phyloP scores from a whole-genome alignment of 2,888 invertebrate genomes.

The Epinotia ramella region DNA sequence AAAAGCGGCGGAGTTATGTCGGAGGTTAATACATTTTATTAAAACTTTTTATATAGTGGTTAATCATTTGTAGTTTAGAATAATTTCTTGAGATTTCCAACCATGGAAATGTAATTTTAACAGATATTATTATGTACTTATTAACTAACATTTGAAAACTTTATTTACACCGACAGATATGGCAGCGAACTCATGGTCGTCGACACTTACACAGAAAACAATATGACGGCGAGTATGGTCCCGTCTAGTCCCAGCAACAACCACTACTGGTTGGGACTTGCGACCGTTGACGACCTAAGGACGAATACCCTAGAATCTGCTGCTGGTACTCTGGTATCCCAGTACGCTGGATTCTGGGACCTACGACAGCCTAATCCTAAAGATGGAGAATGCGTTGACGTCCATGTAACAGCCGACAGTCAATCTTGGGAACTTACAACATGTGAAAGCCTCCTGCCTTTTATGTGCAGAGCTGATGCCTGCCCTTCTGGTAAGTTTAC shows the following conservation, averaged over 20 bases:
- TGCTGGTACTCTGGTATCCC: slow-evolving; percentile 94
- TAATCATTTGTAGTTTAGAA: neutral
- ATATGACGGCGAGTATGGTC: slow-evolving; percentile 93
- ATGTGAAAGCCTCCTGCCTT: slow-evolving; percentile 96
- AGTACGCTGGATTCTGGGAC: slow-evolving; percentile 98
- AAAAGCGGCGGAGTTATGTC: slow-evolving; percentile 97
- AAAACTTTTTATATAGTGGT: slow-evolving; percentile 4
- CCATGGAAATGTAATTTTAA: no score
- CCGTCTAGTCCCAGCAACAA: slow-evolving; percentile 88
- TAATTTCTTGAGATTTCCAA: no score
- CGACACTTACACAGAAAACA: slow-evolving; percentile 96
- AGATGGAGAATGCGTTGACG: slow-evolving; percentile 96
- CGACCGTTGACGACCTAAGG: slow-evolving; percentile 95
- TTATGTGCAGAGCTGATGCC: slow-evolving; percentile 96
- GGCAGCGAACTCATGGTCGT: slow-evolving; percentile 97
- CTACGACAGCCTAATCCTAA: slow-evolving; percentile 94
- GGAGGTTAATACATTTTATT: slow-evolving; percentile 90
- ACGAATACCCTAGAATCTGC: slow-evolving; percentile 98
- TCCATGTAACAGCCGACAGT: slow-evolving; percentile 87
- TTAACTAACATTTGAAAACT: neutral
- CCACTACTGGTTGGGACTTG: slow-evolving; percentile 96
- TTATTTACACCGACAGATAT: slow-evolving; percentile 87
- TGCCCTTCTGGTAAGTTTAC: slow-evolving; percentile 91
- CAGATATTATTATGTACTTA: no score
- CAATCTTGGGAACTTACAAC: slow-evolving; percentile 98